Conservation (phyloP, 2,888 invertebrate species). For the Ecliptopera silaceata region DNA sequence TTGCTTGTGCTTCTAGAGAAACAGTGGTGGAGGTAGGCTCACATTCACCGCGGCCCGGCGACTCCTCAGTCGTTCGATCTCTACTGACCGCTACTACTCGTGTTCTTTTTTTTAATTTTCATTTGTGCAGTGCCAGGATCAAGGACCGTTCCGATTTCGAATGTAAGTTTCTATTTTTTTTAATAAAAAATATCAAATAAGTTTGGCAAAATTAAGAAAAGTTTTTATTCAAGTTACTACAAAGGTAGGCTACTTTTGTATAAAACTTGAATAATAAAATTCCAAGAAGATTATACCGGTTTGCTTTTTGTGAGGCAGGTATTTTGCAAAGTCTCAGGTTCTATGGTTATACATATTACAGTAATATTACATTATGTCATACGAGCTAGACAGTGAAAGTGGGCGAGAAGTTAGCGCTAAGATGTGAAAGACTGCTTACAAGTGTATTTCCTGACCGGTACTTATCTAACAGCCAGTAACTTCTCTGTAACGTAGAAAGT, state of each 20-base stretch:
- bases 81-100: slow-evolving; percentile 27
- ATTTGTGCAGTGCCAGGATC: slow-evolving; percentile 63
- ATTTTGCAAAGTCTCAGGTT: slow-evolving; percentile 5
- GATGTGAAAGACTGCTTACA: slow-evolving; percentile 44
- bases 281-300: slow-evolving; percentile 16
- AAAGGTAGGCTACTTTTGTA: background rate
- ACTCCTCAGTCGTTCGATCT: slow-evolving; percentile 66
- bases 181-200: background rate
- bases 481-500: slow-evolving; percentile 25
- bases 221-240: no score
- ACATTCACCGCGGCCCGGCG: slow-evolving; percentile 75
- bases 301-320: slow-evolving; percentile 7
- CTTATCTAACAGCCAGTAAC: slow-evolving; percentile 35
- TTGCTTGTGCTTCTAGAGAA: slow-evolving; percentile 56
- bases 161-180: slow-evolving; percentile 25
- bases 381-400: slow-evolving; percentile 60
- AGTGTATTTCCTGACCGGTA: slow-evolving; percentile 45
- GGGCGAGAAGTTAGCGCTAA: slow-evolving; percentile 41
- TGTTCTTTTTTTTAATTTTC: slow-evolving; percentile 40
- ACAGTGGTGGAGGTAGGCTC: slow-evolving; percentile 67
- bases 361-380: slow-evolving; percentile 48
- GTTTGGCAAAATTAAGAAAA: background rate
- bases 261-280: slow-evolving; percentile 9
- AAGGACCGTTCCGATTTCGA: slow-evolving; percentile 45
- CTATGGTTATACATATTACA: slow-evolving; percentile 27